Conservation (phyloP, 1,140 invertebrate species). For the Drosophila ananassae region DNA sequence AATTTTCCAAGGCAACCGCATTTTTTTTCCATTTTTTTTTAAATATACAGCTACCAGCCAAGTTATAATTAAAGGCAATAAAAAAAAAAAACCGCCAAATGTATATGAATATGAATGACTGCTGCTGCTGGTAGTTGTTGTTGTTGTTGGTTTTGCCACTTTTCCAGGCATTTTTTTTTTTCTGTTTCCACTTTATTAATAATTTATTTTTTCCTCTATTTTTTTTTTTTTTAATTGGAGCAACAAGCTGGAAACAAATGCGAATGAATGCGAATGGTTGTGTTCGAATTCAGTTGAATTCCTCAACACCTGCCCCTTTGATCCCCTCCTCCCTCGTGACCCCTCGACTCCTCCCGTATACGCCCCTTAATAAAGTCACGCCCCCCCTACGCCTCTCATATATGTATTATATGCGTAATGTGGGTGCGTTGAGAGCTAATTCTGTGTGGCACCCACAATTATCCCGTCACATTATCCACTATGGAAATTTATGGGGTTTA, state of each 20-base stretch:
- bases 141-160: conserved; percentile 36
- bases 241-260: conserved; percentile 41
- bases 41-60: conserved; percentile 1
- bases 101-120: conserved; percentile 42
- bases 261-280: conserved; percentile 16
- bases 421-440: conserved; percentile 39
- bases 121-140: not conserved
- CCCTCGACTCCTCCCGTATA: not conserved
- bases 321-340: not conserved
- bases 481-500: conserved; percentile 32
- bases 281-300: not conserved
- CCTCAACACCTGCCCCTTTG: conserved; percentile 23
- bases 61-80: conserved; percentile 57
- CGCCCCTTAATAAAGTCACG: conserved; percentile 12
- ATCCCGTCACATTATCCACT: conserved; percentile 30
- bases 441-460: conserved; percentile 35
- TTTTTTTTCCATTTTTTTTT: too few relatives aligned
- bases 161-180: conserved; percentile 30
- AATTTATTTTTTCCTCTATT: not conserved
- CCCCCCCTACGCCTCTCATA: conserved; percentile 12
- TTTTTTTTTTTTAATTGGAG: conserved; percentile 43
- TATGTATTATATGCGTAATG: conserved; percentile 21
- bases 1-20: conserved; percentile 30
- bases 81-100: conserved; percentile 39
- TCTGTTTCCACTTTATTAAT: conserved; percentile 1